phyloP scores from a whole-genome alignment of 2,113 vertebrate species.

The Tringa solitaria region DNA sequence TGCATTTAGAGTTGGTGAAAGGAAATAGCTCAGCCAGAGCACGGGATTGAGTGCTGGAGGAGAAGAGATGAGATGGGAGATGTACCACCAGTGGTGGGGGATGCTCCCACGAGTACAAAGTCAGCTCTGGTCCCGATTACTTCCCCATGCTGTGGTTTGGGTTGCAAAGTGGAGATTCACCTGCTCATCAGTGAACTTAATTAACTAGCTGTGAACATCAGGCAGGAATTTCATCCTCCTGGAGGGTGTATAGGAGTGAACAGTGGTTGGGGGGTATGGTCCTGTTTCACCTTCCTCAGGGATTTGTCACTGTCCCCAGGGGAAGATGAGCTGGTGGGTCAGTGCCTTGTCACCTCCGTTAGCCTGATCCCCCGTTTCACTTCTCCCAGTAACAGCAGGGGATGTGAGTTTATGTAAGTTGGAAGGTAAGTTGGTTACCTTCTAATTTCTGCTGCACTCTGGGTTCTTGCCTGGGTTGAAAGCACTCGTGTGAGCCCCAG shows the following conservation, averaged over 20 bases:
- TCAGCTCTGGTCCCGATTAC: not conserved
- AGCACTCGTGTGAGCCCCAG: not conserved
- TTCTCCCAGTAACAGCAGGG: rapidly evolving
- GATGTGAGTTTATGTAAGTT: not conserved
- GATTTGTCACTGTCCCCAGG: not conserved
- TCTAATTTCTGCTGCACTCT: not conserved
- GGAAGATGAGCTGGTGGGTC: not conserved
- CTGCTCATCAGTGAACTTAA: not conserved
- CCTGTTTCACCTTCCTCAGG: not conserved
- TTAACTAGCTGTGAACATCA: not conserved
- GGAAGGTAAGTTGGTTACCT: not conserved
- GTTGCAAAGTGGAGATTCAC: not conserved
- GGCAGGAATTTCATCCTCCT: not conserved
- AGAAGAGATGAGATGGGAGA: not conserved
- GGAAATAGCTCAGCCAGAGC: not conserved
- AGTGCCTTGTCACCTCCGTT: rapidly evolving
- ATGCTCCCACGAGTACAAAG: not conserved
- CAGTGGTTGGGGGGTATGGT: not conserved
- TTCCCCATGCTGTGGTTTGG: rapidly evolving
- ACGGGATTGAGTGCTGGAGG: not conserved
- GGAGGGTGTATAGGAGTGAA: rapidly evolving
- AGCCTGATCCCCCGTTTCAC: not conserved
- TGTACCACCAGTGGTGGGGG: not conserved
- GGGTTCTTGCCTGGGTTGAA: not conserved
- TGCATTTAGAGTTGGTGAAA: not conserved